Percentiles rank a stretch among this genome's conserved stretches.
Conservation (phyloP, 2,797 vertebrate species). For the Petrocephalus sullivani region DNA sequence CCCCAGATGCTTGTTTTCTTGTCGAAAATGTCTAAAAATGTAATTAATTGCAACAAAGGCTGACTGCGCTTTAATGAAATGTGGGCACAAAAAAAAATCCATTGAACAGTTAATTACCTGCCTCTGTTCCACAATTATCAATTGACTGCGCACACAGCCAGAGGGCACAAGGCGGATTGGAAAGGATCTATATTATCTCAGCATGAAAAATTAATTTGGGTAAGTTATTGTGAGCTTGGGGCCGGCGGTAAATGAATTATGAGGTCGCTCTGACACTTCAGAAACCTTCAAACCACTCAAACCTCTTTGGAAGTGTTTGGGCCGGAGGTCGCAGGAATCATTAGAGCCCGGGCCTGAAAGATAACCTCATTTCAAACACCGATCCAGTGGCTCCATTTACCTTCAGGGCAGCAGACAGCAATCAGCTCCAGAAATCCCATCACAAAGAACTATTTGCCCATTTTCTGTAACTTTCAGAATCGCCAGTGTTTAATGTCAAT, state of each 20-base stretch:
- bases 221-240: slow-evolving; percentile 11
- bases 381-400: neutral
- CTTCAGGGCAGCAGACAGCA: neutral
- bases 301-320: neutral
- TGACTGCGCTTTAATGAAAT: slow-evolving; percentile 13
- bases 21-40: slow-evolving; percentile 8
- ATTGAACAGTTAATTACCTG: slow-evolving; percentile 16
- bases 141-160: neutral
- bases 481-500: neutral
- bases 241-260: slow-evolving; percentile 7
- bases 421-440: neutral
- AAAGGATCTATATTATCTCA: slow-evolving; percentile 16
- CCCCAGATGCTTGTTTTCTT: neutral
- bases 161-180: neutral
- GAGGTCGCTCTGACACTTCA: neutral
- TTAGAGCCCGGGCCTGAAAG: neutral
- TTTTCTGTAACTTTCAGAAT: neutral
- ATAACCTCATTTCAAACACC: neutral
- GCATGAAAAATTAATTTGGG: slow-evolving; percentile 18
- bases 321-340: neutral
- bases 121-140: slow-evolving; percentile 16
- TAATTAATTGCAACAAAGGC: slow-evolving; percentile 14
- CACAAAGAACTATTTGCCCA: neutral
- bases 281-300: neutral
- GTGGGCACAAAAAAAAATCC: neutral